Percentiles rank a stretch among this genome's conserved stretches.
These are phyloP conservation scores for Danio tinwini DNA, from an alignment of 2,797 vertebrate species.

Conservation along the genomic window DNA sequence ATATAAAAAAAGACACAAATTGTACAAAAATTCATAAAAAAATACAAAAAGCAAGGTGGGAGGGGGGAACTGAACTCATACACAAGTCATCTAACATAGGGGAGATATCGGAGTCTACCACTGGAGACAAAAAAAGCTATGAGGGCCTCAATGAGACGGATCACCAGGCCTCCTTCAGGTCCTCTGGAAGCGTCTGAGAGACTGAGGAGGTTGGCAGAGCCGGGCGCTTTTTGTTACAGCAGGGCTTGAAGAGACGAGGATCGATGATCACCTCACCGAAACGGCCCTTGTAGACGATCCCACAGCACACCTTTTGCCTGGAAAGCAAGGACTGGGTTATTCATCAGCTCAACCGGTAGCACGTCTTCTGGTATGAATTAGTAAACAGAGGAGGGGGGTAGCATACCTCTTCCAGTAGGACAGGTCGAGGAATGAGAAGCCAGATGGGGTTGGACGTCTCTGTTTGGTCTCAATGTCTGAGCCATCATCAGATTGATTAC, in stretches of 20 bases:
- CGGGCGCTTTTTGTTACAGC: constrained; percentile 81
- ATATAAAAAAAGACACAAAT: constrained; percentile 65
- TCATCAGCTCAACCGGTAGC: background rate
- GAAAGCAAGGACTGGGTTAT: background rate
- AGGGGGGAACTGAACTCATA: constrained; percentile 58
- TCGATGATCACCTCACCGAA: constrained; percentile 87
- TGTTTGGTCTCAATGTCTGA: constrained; percentile 84
- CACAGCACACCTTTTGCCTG: constrained; percentile 86
- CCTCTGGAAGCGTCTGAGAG: constrained; percentile 66
- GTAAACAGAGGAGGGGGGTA: background rate
- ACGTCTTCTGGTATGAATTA: background rate
- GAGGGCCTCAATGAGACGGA: constrained; percentile 69
- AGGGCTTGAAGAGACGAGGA: constrained; percentile 85
- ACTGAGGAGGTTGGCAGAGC: constrained; percentile 70
- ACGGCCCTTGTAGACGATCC: constrained; percentile 84
- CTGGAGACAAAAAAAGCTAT: constrained; percentile 83
- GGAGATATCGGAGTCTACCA: constrained; percentile 79
- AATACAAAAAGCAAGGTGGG: constrained; percentile 52
- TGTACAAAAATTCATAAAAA: constrained; percentile 73
- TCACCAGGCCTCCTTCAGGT: constrained; percentile 81
- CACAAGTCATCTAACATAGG: constrained; percentile 63
- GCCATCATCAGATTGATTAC: constrained; percentile 84
- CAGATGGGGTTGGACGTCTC: constrained; percentile 75
- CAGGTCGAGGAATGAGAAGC: constrained; percentile 83
- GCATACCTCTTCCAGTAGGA: constrained; percentile 84